Conservation (phyloP, 2,888 invertebrate species). For the Drosophila differens region DNA sequence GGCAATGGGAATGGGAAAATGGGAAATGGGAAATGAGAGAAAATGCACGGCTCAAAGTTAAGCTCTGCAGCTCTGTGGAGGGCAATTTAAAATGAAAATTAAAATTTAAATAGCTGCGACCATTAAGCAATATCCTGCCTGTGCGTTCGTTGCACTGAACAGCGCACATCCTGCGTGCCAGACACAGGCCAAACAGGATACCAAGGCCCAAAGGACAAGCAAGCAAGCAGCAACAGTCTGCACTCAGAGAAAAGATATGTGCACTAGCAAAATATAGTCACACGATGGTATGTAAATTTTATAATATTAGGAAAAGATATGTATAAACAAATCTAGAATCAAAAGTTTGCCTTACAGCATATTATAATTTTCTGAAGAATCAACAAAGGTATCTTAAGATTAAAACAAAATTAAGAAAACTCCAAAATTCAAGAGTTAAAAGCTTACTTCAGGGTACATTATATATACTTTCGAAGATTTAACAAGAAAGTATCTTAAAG, state of each 20-base stretch:
- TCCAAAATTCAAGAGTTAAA: too few relatives aligned
- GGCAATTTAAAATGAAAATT: constrained; percentile 59
- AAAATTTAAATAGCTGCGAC: constrained; percentile 73
- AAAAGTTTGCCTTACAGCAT: background rate
- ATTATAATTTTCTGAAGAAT: background rate
- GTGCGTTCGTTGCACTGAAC: constrained; percentile 17
- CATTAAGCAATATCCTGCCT: constrained; percentile 69
- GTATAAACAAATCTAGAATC: background rate
- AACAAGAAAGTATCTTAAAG: background rate
- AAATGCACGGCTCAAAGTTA: constrained; percentile 26
- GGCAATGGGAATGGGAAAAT: background rate
- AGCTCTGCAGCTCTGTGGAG: background rate
- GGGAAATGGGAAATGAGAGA: constrained; percentile 4
- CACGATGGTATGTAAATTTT: background rate
- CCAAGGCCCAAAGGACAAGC: constrained; percentile 20
- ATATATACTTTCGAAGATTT: background rate
- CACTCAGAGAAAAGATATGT: background rate
- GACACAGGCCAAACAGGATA: constrained; percentile 35
- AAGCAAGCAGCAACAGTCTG: constrained; percentile 5
- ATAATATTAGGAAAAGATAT: background rate
- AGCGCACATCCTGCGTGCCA: constrained; percentile 59
- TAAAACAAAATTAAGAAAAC: background rate
- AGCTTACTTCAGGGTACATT: too few relatives aligned
- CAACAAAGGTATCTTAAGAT: background rate
- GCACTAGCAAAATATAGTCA: background rate